Percentiles rank a stretch among this genome's conserved stretches.
Evolutionary conservation across 1,140 invertebrate species (phyloP).

Genomic region (Nymphalis io): DNA sequence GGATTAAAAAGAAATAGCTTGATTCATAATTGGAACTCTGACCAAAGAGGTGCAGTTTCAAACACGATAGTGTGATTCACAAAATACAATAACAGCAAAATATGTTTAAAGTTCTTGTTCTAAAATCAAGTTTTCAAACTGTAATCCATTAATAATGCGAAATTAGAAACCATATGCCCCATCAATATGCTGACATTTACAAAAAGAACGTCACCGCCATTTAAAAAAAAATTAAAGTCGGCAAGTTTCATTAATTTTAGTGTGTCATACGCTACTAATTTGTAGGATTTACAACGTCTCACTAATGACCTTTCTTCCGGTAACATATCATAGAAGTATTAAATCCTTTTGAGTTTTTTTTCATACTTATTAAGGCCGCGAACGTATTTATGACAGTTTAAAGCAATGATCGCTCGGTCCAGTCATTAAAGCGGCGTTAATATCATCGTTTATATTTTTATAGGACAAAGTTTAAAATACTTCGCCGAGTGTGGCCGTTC

Average conservation of each 20-base stretch:
- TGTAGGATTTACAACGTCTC: slow-evolving; percentile 69
- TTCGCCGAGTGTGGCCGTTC: slow-evolving; percentile 33
- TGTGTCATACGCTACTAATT: slow-evolving; percentile 75
- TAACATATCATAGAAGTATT: slow-evolving; percentile 65
- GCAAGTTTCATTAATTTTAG: slow-evolving; percentile 72
- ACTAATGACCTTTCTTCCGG: slow-evolving; percentile 71
- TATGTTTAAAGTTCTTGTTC: neutral
- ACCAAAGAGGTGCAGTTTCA: too few species aligned
- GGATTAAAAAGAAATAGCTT: too few species aligned
- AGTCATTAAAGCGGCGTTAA: slow-evolving; percentile 61
- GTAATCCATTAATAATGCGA: neutral
- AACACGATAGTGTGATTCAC: too few species aligned
- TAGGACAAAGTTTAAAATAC: slow-evolving; percentile 8
- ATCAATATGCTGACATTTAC: neutral
- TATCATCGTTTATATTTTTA: slow-evolving; percentile 39
- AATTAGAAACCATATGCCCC: neutral
- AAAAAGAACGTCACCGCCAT: neutral
- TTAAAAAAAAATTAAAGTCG: slow-evolving; percentile 23
- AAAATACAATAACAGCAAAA: too few species aligned
- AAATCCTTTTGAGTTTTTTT: slow-evolving; percentile 55
- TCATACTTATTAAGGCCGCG: slow-evolving; percentile 37
- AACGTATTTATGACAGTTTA: slow-evolving; percentile 74
- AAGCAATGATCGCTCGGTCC: slow-evolving; percentile 55
- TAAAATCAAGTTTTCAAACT: neutral
- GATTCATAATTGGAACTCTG: too few species aligned